Evolutionary conservation across 2,888 invertebrate species (phyloP).

Genomic region (Agonopterix alstromeriana): DNA sequence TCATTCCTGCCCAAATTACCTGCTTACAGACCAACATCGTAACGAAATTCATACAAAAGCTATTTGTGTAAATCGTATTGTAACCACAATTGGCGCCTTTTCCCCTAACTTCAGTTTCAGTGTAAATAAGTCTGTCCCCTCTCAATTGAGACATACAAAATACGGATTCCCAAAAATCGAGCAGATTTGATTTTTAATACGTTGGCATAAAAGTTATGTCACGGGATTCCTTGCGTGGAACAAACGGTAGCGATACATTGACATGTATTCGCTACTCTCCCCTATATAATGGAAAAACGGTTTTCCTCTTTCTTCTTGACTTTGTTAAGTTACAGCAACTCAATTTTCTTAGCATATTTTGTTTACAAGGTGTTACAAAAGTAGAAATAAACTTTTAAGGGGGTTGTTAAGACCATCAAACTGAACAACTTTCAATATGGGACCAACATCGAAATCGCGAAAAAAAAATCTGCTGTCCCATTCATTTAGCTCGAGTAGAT

Average conservation of each 20-base stretch:
- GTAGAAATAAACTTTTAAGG: too few species aligned
- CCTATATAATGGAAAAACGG: conserved; percentile 22
- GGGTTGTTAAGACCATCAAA: too few species aligned
- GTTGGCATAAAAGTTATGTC: background rate
- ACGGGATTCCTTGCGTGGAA: too few species aligned
- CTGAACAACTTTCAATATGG: too few species aligned
- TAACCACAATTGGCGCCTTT: conserved; percentile 28
- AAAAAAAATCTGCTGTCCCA: too few species aligned
- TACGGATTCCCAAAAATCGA: too few species aligned
- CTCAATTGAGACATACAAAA: too few species aligned
- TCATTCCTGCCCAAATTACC: background rate
- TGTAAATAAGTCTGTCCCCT: conserved; percentile 22
- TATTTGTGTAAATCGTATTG: conserved; percentile 38
- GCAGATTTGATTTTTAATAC: too few species aligned
- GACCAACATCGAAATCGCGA: too few species aligned
- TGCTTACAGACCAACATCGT: conserved; percentile 7
- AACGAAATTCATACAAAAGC: conserved; percentile 27
- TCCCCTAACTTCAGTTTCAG: conserved; percentile 19
- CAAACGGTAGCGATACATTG: conserved; percentile 35
- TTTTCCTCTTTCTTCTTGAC: conserved; percentile 8
- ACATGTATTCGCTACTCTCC: conserved; percentile 34
- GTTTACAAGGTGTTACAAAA: too few species aligned
- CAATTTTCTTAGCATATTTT: too few species aligned
- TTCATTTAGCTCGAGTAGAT: too few species aligned
- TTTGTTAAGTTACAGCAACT: background rate